phyloP scores from a whole-genome alignment of 1,140 invertebrate species.

The Drosophila lini region DNA sequence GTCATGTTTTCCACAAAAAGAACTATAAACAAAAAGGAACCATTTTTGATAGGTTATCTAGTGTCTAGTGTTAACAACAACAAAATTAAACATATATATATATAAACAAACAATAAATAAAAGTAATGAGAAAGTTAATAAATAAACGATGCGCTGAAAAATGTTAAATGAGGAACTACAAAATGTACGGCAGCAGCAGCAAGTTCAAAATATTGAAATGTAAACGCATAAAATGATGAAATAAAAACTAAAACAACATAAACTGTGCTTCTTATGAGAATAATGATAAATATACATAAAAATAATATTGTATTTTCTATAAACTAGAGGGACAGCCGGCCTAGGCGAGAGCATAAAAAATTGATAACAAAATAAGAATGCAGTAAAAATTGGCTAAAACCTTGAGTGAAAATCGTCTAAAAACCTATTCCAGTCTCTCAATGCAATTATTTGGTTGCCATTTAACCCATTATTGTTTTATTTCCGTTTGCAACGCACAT shows the following conservation, averaged over 20 bases:
- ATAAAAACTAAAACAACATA: constrained; percentile 52
- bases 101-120: constrained; percentile 38
- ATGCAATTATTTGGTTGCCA: constrained; percentile 51
- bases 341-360: constrained; percentile 24
- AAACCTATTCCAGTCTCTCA: constrained; percentile 29
- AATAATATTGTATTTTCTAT: constrained; percentile 67
- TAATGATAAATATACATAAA: constrained; percentile 53
- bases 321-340: constrained; percentile 44
- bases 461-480: constrained; percentile 22
- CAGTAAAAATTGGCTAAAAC: constrained; percentile 44
- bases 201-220: constrained; percentile 75
- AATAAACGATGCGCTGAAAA: constrained; percentile 40
- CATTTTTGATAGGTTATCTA: constrained; percentile 68
- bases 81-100: constrained; percentile 30
- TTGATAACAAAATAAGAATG: constrained; percentile 41
- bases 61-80: constrained; percentile 69
- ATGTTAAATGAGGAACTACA: constrained; percentile 46
- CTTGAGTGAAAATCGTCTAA: constrained; percentile 41
- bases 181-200: constrained; percentile 52
- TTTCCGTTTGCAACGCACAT: constrained; percentile 49
- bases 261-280: constrained; percentile 80
- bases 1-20: constrained; percentile 35
- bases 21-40: constrained; percentile 51
- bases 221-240: constrained; percentile 76
- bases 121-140: constrained; percentile 16